Base-by-base conservation (phyloP, 2,113 vertebrate genomes). In the Ceyx melanurus region DNA sequence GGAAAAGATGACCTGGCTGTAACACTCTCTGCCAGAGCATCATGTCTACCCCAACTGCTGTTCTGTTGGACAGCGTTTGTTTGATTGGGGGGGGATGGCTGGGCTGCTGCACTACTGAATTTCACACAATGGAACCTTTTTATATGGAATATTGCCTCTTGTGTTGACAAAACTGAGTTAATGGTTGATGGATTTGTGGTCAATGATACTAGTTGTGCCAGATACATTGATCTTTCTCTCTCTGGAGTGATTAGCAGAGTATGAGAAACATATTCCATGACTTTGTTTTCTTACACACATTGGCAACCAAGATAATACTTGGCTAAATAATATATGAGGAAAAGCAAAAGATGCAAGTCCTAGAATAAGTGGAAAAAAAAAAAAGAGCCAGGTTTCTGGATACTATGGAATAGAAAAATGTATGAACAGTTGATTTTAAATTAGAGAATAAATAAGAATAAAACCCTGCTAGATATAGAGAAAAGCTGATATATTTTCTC, bases 81-180 rank as follows among this genome's bases (percentile, higher is more conserved):
- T 67, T 53, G 21, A 31, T 51, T 81, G 9, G 18, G 29, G 56
- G 9, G 20, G 16, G 5, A 7, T 35, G 62, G 26, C 29, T 65
- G 13, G 5, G 26, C 15, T 42, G 15, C 15, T 13, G 42, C 8
- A 14, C 37, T 23, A 68, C 31, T 0, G 0, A 68, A 61, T 72
- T 61, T 37, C 75, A 54, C 11, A 37, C 15, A 45, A 4, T 12
- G 6, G 21, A 45, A 82, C 45, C 26, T 48, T 81, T 67, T 20
- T 28, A 8, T 9, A 60, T 11, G 3, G 93, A 84, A 40, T 40
- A 71, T 10, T 31, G 22, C 9, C 13, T 45, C 21, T 33, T 46
- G 6, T 45, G 3, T n/a, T 25, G 35, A 29, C 17, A 81, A 68
- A 90, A 78, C 13, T 64, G 64, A 74, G 35, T 48, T 60, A 51